These are phyloP conservation scores for Oedothorax gibbosus DNA, from an alignment of 1,140 invertebrate genomes.

Conservation along the genomic window DNA sequence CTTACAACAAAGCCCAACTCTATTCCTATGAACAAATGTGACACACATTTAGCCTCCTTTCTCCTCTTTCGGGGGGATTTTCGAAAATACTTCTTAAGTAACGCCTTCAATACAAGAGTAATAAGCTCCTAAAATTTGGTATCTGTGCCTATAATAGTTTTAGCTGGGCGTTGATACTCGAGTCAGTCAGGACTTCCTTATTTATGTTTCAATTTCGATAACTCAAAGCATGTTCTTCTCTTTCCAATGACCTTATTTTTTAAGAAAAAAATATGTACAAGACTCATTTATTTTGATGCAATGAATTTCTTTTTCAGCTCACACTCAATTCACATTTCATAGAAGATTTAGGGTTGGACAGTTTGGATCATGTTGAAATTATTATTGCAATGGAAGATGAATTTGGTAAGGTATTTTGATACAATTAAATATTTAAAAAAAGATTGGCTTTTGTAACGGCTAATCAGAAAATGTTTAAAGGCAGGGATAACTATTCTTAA, in stretches of 20 bases:
- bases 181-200: background rate
- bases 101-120: no score
- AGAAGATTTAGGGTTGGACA: slow-evolving; percentile 96
- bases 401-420: slow-evolving; percentile 93
- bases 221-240: background rate
- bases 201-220: background rate
- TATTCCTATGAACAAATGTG: no score
- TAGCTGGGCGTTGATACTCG: background rate
- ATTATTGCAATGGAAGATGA: slow-evolving; percentile 99
- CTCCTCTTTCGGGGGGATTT: no score
- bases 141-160: no score
- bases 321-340: slow-evolving; percentile 93
- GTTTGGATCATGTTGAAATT: slow-evolving; percentile 97
- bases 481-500: no score
- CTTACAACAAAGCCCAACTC: no score
- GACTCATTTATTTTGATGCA: background rate
- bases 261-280: background rate
- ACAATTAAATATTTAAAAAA: no score
- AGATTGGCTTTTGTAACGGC: no score
- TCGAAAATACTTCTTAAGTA: no score
- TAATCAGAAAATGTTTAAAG: no score
- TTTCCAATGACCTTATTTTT: background rate
- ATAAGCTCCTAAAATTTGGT: no score
- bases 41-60: no score
- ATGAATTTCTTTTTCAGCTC: slow-evolving; percentile 77